Conservation (phyloP, 2,888 invertebrate species). For the Ecliptopera silaceata region DNA sequence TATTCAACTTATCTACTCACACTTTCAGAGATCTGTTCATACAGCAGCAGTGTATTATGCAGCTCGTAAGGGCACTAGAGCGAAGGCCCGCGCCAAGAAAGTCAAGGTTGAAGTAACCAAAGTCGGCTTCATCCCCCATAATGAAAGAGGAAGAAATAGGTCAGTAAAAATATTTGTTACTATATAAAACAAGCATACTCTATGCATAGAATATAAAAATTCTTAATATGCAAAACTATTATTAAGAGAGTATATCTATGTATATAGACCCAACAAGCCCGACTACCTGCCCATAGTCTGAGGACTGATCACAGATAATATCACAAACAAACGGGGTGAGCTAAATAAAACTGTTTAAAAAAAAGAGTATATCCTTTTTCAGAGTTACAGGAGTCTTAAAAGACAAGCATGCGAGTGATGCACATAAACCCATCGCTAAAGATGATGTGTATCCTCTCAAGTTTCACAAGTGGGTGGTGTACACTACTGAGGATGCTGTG, state of each 20-base stretch:
- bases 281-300: too few species aligned
- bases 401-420: conserved; percentile 84
- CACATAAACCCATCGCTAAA: conserved; percentile 69
- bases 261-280: too few species aligned
- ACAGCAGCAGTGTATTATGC: conserved; percentile 85
- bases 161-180: conserved; percentile 22
- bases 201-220: too few species aligned
- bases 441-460: conserved; percentile 83
- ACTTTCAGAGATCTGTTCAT: conserved; percentile 76
- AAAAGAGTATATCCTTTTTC: conserved; percentile 6
- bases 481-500: conserved; percentile 89
- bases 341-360: background rate
- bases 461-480: conserved; percentile 84
- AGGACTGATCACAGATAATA: too few species aligned
- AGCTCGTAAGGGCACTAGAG: conserved; percentile 92
- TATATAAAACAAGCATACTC: background rate
- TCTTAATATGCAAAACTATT: too few species aligned
- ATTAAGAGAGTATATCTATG: too few species aligned
- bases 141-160: conserved; percentile 81
- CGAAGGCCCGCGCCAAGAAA: conserved; percentile 88
- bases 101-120: conserved; percentile 90
- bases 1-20: background rate
- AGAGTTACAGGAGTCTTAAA: conserved; percentile 59
- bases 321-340: too few species aligned
- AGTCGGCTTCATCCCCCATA: conserved; percentile 89